A percentile compares a stretch with the other conserved stretches of the same genome.
Conservation (phyloP, 2,888 invertebrate species). For the Epistrophe eligans region DNA sequence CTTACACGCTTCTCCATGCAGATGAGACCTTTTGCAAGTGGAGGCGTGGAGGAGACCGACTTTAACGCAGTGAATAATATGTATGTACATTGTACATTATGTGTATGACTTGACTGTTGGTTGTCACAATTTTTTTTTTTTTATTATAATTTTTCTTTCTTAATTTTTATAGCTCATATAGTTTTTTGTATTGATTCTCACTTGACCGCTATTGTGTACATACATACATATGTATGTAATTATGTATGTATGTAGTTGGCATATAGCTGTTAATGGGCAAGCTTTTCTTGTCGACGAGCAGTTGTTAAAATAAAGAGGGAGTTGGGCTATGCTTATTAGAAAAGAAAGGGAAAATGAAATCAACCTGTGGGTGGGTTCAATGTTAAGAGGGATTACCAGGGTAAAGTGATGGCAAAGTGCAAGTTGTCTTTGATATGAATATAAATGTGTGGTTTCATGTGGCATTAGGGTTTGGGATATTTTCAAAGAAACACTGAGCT, state of each 20-base stretch:
- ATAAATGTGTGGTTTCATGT: constrained; percentile 23
- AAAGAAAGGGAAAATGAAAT: neutral
- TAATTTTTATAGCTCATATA: constrained; percentile 19
- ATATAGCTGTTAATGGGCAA: constrained; percentile 57
- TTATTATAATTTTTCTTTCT: neutral
- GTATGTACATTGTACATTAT: neutral
- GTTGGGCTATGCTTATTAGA: neutral
- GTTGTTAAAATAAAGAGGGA: neutral
- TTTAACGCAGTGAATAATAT: neutral
- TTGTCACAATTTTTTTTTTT: constrained; percentile 15
- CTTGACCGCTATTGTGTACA: constrained; percentile 64
- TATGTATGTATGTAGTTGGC: constrained; percentile 5
- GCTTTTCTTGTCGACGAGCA: constrained; percentile 29
- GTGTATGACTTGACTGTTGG: neutral
- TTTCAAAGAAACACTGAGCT: neutral
- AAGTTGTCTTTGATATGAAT: constrained; percentile 24
- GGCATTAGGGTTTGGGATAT: neutral
- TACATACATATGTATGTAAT: no score
- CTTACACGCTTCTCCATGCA: constrained; percentile 45
- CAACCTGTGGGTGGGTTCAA: constrained; percentile 15
- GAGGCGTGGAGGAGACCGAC: neutral
- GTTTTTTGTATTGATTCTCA: constrained; percentile 61
- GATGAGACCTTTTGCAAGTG: constrained; percentile 5
- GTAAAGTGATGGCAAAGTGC: constrained; percentile 22
- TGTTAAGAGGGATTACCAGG: constrained; percentile 43